These are phyloP conservation scores for Sarotherodon lohbergeri DNA, from an alignment of 2,113 vertebrate species.

Conservation along the genomic window DNA sequence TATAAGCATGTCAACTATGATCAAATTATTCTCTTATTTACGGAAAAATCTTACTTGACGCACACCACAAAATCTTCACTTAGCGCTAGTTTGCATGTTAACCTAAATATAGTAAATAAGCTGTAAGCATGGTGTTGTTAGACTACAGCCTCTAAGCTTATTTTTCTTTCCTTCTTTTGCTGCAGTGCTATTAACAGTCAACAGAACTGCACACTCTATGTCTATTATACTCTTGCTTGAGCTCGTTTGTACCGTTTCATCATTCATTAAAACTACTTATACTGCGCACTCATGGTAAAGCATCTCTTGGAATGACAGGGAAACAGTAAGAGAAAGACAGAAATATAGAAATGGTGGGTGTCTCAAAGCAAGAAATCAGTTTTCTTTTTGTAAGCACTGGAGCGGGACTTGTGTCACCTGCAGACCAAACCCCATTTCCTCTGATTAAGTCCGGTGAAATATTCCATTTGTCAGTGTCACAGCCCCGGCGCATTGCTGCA, in stretches of 20 bases:
- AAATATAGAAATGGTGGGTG: conserved; percentile 28
- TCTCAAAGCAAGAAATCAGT: conserved; percentile 77
- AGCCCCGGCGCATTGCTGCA: conserved; percentile 74
- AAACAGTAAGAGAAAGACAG: neutral
- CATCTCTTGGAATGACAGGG: conserved; percentile 29
- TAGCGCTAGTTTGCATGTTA: neutral
- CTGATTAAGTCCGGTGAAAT: conserved; percentile 94
- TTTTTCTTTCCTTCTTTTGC: neutral
- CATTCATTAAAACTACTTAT: conserved; percentile 51
- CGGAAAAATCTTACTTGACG: neutral
- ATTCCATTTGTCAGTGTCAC: conserved; percentile 96
- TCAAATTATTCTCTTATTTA: neutral
- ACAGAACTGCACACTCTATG: neutral
- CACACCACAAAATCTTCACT: neutral
- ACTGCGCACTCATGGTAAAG: conserved; percentile 6
- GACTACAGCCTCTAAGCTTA: neutral
- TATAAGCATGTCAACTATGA: neutral
- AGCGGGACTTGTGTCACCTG: conserved; percentile 85
- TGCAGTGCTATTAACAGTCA: neutral
- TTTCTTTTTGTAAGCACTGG: conserved; percentile 82
- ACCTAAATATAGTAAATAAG: neutral
- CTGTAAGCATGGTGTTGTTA: no score
- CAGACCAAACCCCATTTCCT: conserved; percentile 92
- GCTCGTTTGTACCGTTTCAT: neutral
- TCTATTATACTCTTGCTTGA: neutral